Evolutionary conservation across 30 jellyfish, hydroid and myxozoan species (phyloP), one percentile per base, ranked within the genome.

Genomic region (Mastigias papua): DNA sequence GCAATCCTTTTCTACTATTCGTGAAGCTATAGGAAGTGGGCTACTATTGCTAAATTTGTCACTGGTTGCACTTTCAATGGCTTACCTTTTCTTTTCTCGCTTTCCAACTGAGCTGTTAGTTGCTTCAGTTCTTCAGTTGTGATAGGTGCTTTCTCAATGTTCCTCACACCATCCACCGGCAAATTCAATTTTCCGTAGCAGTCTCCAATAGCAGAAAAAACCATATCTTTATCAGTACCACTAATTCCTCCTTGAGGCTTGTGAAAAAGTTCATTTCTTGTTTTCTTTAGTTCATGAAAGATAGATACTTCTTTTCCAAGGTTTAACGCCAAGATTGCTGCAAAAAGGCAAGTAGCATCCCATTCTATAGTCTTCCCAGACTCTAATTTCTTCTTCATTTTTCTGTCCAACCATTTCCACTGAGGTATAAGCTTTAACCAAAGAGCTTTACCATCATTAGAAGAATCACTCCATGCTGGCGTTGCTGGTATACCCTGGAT

Each of bases 401-500:
- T 42, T 34, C 48, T 13, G 21, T 48, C 48, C 22, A 1, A 7
- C 0, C 10, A 19, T 49, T 22, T 58, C 26, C 31, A 20, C 0
- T 26, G 35, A 35, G 57, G 25, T 2, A 25, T 31, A 31, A 75
- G 58, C 30, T 42, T 26, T 0, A 17, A 33, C 50, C 30, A 49
- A 15, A 75, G 30, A 33, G 23, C 49, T n/a, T 75, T 57, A 19
- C 86, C 86, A 75, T 58, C 61, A 16, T 30, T 31, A 25, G 51
- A 21, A 6, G 86, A 75, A 58, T 75, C 86, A 35, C 33, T 65
- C 86, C 86, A 75, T 1, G 25, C 80, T 69, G 29, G 54, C 15
- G 23, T 54, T 8, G 16, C n/a, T n/a, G n/a, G 54, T 30, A 3
- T 54, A 42, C 54, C 54, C 54, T 42, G 54, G 13, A 4, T 0